Evolutionary conservation across 2,113 vertebrate genomes (phyloP).

Genomic region (Sterrhoptilus dennistouni): DNA sequence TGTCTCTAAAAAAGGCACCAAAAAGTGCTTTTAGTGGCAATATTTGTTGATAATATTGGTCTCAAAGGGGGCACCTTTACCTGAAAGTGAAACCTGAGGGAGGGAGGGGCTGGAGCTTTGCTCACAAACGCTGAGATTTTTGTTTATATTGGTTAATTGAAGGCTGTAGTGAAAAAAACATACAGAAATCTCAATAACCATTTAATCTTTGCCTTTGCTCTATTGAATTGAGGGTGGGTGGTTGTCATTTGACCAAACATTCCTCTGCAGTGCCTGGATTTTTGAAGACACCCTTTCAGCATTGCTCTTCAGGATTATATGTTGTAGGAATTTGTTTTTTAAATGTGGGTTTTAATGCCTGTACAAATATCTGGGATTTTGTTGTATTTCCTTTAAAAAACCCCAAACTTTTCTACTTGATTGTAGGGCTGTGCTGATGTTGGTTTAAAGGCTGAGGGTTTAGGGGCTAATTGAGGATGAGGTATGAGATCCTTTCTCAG

Average conservation of each 20-base stretch:
- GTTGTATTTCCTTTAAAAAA: not conserved
- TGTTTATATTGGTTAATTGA: not conserved
- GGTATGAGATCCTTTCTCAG: not conserved
- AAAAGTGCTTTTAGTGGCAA: not conserved
- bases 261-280: not conserved
- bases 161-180: not conserved
- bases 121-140: not conserved
- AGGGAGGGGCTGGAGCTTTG: not conserved
- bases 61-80: not conserved
- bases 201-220: not conserved
- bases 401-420: rapidly evolving
- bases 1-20: not conserved
- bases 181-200: too few species aligned
- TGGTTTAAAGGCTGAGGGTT: not conserved
- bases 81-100: not conserved
- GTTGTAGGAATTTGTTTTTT: too few species aligned
- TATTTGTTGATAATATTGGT: rapidly evolving
- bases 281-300: not conserved
- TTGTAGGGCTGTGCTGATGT: not conserved
- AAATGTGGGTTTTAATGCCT: not conserved
- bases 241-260: not conserved
- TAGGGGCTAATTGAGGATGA: not conserved
- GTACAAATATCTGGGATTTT: not conserved
- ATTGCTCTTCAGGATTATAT: not conserved
- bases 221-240: not conserved